Base-by-base conservation (phyloP, 2,797 vertebrate species). In the Dicrostonyx torquatus region DNA sequence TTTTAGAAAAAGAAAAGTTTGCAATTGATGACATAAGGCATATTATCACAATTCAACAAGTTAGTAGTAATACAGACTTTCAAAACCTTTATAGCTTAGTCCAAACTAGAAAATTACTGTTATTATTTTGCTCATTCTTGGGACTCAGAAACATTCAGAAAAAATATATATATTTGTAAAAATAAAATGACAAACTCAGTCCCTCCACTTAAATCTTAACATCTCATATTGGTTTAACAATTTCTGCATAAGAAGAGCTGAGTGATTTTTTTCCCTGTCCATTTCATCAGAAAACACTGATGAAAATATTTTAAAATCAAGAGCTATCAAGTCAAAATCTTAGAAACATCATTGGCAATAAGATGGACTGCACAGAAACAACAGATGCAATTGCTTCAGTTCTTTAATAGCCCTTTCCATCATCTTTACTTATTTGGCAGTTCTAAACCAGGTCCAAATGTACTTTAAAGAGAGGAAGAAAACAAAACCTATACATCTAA, bases 1-100 rank as follows among this genome's bases (percentile, higher is more conserved):
- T 98, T 98, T 97, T 97, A 98, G 97, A 98, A 98, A 98, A 98
- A 97, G 55, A 91, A 97, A 95, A 62, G 91, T 96, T 97, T 97
- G 98, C 98, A 98, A 83, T 84, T 97, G 87, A 96, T 95, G 95
- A 97, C 83, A 90, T 97, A 97, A 97, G 95, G 94, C 95, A 98
- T 93, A 95, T 85, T 95, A 94, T 95, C 50, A 84, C 97, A 94
- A 97, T 96, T 95, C 66, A 78, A 97, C 90, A 96, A 86, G 72
- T 97, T 96, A 97, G 92, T 98, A 97, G 93, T 97, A 97, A 95
- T 96, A 91, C 96, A 97, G 96, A 96, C 93, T 97, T 96, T 95
- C 97, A 95, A 96, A 98, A 96, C 43, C 80, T 95, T 95, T 91
- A 95, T 10, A 98, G 76, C 48, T 79, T 93, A 95, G 96, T 90